Evolutionary conservation across 2,113 vertebrate species (phyloP).

Genomic region (Rhombomys opimus): DNA sequence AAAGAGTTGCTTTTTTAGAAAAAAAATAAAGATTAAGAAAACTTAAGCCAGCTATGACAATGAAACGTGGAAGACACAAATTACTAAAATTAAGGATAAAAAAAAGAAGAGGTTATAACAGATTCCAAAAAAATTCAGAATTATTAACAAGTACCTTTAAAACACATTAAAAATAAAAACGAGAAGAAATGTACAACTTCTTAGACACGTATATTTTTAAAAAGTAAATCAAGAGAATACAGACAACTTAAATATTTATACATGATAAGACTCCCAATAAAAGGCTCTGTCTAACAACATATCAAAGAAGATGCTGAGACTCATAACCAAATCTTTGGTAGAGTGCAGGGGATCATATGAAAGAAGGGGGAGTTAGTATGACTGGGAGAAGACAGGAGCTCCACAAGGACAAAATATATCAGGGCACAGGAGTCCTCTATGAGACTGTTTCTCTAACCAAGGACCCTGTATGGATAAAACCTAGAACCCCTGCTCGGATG

Average conservation of each 20-base stretch:
- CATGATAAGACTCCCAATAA: background rate
- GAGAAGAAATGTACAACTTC: background rate
- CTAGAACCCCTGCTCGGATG: too few relatives aligned
- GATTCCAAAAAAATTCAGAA: background rate
- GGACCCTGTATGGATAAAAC: too few relatives aligned
- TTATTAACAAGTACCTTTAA: background rate
- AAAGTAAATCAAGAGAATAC: background rate
- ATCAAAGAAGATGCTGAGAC: too few relatives aligned
- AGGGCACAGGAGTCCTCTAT: too few relatives aligned
- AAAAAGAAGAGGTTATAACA: background rate
- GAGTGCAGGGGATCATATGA: too few relatives aligned
- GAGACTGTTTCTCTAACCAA: too few relatives aligned
- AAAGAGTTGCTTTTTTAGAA: background rate
- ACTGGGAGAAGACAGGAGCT: too few relatives aligned
- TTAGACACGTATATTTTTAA: background rate
- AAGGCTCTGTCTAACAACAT: too few relatives aligned
- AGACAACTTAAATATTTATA: background rate
- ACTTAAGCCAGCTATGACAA: background rate
- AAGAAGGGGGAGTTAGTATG: too few relatives aligned
- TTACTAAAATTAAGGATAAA: background rate
- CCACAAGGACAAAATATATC: too few relatives aligned
- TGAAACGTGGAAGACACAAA: background rate
- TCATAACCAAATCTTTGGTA: too few relatives aligned
- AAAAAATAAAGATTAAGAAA: background rate
- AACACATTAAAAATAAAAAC: background rate